phyloP scores from a whole-genome alignment of 2,113 vertebrate genomes.

The Strix aluco region DNA sequence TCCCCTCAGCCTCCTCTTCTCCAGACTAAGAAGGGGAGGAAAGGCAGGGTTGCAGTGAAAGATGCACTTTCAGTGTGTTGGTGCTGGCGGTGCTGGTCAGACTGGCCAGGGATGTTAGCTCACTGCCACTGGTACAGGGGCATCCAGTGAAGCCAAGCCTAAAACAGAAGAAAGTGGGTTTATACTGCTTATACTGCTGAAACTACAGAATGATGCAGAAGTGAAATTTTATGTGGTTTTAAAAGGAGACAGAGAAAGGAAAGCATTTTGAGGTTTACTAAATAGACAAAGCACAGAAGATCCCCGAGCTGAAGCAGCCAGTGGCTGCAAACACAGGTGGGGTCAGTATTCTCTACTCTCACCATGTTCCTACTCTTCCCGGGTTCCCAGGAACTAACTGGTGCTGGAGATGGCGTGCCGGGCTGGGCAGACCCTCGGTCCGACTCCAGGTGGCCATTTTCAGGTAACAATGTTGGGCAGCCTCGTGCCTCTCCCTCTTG shows the following conservation, averaged over 20 bases:
- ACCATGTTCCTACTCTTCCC: neutral
- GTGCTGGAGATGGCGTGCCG: neutral
- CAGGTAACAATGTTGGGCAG: too few relatives aligned
- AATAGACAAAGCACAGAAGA: neutral
- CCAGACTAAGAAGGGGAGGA: too few relatives aligned
- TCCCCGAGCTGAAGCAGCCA: neutral
- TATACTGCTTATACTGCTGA: neutral
- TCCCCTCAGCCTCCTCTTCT: too few relatives aligned
- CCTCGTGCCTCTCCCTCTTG: neutral
- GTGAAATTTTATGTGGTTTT: neutral
- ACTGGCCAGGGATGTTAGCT: neutral
- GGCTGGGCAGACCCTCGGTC: neutral
- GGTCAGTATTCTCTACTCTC: too few relatives aligned
- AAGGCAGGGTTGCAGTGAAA: too few relatives aligned
- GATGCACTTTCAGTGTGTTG: too few relatives aligned
- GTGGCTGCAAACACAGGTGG: rapidly evolving
- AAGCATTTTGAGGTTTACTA: neutral
- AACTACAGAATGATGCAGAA: neutral
- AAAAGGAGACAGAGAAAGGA: neutral
- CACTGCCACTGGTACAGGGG: neutral
- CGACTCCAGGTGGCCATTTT: neutral
- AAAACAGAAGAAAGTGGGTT: neutral
- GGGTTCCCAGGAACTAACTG: neutral
- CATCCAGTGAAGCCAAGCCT: neutral
- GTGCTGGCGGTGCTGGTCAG: neutral